phyloP scores from a whole-genome alignment of 2,113 vertebrate genomes.

The Vulpes vulpes region DNA sequence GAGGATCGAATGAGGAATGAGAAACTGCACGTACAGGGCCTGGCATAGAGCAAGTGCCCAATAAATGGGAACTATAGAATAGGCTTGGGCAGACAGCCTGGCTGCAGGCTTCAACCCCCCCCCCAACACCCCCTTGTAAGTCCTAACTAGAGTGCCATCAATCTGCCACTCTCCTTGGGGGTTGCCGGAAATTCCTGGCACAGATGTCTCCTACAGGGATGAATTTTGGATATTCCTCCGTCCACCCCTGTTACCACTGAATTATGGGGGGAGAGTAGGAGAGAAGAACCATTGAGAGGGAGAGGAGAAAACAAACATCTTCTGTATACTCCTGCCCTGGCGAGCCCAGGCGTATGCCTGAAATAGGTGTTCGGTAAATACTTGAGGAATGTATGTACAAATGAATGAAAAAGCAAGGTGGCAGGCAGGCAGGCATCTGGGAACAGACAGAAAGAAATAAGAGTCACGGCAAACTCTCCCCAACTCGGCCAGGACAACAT shows the following conservation, averaged over 20 bases:
- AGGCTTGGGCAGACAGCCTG: slow-evolving; percentile 39
- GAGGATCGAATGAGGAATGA: neutral
- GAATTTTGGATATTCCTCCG: slow-evolving; percentile 73
- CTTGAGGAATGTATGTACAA: slow-evolving; percentile 77
- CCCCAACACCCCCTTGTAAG: slow-evolving; percentile 36
- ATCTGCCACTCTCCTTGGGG: slow-evolving; percentile 72
- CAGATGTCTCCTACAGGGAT: slow-evolving; percentile 74
- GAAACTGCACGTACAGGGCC: neutral
- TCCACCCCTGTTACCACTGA: slow-evolving; percentile 72
- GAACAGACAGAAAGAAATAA: slow-evolving; percentile 48
- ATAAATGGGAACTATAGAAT: slow-evolving; percentile 62
- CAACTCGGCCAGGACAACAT: neutral
- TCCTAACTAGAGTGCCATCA: slow-evolving; percentile 72
- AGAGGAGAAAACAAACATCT: slow-evolving; percentile 73
- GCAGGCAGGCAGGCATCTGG: slow-evolving; percentile 31
- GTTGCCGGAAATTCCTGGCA: slow-evolving; percentile 75
- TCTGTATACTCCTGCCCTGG: slow-evolving; percentile 70
- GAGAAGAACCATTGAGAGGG: slow-evolving; percentile 78
- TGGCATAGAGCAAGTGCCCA: neutral
- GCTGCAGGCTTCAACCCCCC: neutral
- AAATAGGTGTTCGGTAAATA: slow-evolving; percentile 82
- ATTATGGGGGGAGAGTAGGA: slow-evolving; percentile 77
- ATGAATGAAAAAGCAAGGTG: slow-evolving; percentile 59
- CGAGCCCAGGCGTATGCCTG: slow-evolving; percentile 66
- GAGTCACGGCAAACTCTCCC: neutral